phyloP scores from a whole-genome alignment of 2,113 vertebrate species.

The Eudyptes chrysolophus region DNA sequence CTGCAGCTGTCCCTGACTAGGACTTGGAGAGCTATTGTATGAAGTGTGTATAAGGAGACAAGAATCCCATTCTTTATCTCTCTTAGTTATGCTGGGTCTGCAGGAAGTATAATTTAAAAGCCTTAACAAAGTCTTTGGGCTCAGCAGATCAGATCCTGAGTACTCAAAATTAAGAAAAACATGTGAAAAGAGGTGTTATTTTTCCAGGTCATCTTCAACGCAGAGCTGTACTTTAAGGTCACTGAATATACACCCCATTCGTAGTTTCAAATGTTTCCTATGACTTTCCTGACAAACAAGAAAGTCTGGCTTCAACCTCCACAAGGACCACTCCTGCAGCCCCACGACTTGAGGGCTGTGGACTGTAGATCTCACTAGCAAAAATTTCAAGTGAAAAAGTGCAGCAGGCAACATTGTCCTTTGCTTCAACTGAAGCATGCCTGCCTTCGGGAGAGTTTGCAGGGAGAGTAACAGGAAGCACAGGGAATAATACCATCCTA shows the following conservation, averaged over 20 bases:
- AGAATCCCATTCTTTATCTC: neutral
- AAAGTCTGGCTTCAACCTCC: neutral
- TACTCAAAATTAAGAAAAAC: neutral
- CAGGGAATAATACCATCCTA: neutral
- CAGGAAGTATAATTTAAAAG: neutral
- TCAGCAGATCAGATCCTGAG: neutral
- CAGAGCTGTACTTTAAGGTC: neutral
- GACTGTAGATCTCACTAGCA: neutral
- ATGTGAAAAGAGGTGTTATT: neutral
- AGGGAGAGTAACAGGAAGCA: neutral
- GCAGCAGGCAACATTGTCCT: neutral
- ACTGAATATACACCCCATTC: neutral
- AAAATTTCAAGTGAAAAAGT: neutral
- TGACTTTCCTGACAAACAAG: neutral
- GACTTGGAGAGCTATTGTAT: neutral
- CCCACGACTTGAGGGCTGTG: neutral
- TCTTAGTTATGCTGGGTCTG: neutral
- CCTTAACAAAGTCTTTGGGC: neutral
- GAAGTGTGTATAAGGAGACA: neutral
- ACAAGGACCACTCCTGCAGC: neutral
- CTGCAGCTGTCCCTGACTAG: neutral
- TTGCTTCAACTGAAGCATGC: neutral
- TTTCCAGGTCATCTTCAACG: neutral
- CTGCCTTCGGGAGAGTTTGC: neutral
- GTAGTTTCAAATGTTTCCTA: neutral